Base-by-base conservation (phyloP, 1,140 invertebrate species). In the Bombus waltoni region DNA sequence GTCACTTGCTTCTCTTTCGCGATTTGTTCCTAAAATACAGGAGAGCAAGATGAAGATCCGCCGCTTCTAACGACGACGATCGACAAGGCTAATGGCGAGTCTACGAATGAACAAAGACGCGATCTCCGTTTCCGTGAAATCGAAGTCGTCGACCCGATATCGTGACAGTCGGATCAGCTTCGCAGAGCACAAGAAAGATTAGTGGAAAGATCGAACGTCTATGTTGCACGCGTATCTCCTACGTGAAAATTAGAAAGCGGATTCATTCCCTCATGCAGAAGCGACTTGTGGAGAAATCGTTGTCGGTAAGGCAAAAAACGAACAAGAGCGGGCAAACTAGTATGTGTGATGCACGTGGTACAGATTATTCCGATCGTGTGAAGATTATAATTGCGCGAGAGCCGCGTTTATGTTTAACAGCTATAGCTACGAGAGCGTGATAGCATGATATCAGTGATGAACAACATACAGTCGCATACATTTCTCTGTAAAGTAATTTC, bases 1-100 rank as follows among this genome's bases (percentile, higher is more conserved):
- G 96, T 97, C 81, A 98, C 97, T 90, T 96, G 96, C 83, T 97
- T 96, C 93, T 98, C 97, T 57, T 97, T 96, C 9, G 96, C 96
- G 75, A 97, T 95, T 96, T 97, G 97, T 93, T 98, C 97, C 96
- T 97, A 94, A 88, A 96, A 94, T 86, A 88, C 57, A 83, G 66
- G 35, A 83, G 77, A 84, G 1, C 1, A 11, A 68, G 25, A 8
- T 72, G 82, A 62, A 75, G 8, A 28, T 42, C 15, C n/a, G n/a
- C 15, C 25, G 25, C 18, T 32, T n/a, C 18, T 9, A 28, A 57
- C 35, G 25, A 8, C 11, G 22, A 59, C 18, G 15, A 80, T 66
- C 8, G 18, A 25, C 53, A 68, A 28, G 13, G 32, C 25, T 72
- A 59, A 74, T 62, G 10, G 40, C 42, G 66, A 86, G 80, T 77